Base-by-base conservation (phyloP, 1,140 invertebrate genomes). In the Colletes gigas region DNA sequence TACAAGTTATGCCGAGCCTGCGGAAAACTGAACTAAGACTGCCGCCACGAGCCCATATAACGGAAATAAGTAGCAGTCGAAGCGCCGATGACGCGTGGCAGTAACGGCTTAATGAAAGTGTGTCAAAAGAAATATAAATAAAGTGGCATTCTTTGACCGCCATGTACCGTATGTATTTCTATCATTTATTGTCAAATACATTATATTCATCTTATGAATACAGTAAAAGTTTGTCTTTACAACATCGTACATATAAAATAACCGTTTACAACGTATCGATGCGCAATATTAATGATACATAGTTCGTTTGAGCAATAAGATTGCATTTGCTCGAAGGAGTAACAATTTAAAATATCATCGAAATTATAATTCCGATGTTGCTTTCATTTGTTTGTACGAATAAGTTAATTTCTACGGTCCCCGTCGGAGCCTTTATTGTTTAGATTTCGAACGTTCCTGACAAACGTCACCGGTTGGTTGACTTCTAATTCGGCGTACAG, bases 71-170 rank as follows among this genome's bases (percentile, higher is more conserved):
- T 72, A 83, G 71, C 70, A 72, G 76, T 65, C 68, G 65, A 63
- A 54, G 57, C 62, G 30, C 41, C 59, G 30, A 47, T 39, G 59
- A 78, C 72, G 30, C 60, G 44, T 77, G 39, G n/a, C 84, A 89
- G 86, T 71, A 84, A 69, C 82, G 86, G 83, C 79, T 63, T 55
- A 52, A 50, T 52, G 77, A 83, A 87, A 87, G 84, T 82, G 59
- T 82, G 82, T 82, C 83, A 82, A 5, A 60, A 8, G 41, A 68
- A 57, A 63, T 60, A 4, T 68, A 50, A 50, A 50, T 50, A 67
- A 2, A 30, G 55, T 14, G 4, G 30, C 47, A 62, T 67, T 68
- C 47, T 67, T 74, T 17, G 14, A 10, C 44, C 6, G 9, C 62
- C 8, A 75, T 41, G 30, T 57, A 0, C 60, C 30, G 30, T 30